These are phyloP conservation scores for Clivina fossor DNA, from an alignment of 2,888 invertebrate species.

Conservation along the genomic window DNA sequence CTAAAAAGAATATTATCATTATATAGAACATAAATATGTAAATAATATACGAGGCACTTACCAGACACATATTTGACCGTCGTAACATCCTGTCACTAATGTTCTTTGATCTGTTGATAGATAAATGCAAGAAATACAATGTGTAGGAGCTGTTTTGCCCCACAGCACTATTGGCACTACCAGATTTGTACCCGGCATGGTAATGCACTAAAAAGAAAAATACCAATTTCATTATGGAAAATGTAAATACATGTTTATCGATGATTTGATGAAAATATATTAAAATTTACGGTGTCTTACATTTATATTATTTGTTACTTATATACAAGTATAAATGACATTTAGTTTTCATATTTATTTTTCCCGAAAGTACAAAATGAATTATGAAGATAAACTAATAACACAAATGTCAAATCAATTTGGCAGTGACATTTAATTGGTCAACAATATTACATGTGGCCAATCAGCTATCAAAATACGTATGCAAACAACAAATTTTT, in stretches of 20 bases:
- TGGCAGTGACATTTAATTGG: conserved; percentile 33
- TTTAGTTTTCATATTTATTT: conserved; percentile 4
- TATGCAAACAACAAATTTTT: conserved; percentile 19
- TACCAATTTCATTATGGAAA: not conserved
- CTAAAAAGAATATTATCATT: conserved; percentile 43
- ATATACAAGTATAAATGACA: no score
- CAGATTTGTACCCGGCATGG: conserved; percentile 82
- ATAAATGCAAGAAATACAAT: conserved; percentile 92
- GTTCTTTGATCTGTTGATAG: conserved; percentile 90
- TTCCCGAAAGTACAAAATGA: conserved; percentile 10
- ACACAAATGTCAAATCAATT: conserved; percentile 35
- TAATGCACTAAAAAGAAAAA: conserved; percentile 36
- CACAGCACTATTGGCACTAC: conserved; percentile 97
- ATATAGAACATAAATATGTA: conserved; percentile 3
- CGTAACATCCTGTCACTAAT: conserved; percentile 94
- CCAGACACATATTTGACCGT: conserved; percentile 98
- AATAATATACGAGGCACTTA: conserved; percentile 47
- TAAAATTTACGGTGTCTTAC: no score
- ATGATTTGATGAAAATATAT: no score
- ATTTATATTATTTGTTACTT: no score
- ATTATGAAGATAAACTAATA: conserved; percentile 31
- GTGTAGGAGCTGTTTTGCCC: conserved; percentile 95
- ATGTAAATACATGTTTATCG: not conserved
- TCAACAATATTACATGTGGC: conserved; percentile 33
- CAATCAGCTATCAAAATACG: conserved; percentile 35